Evolutionary conservation across 2,113 vertebrate genomes (phyloP).

Genomic region (Eptesicus fuscus): DNA sequence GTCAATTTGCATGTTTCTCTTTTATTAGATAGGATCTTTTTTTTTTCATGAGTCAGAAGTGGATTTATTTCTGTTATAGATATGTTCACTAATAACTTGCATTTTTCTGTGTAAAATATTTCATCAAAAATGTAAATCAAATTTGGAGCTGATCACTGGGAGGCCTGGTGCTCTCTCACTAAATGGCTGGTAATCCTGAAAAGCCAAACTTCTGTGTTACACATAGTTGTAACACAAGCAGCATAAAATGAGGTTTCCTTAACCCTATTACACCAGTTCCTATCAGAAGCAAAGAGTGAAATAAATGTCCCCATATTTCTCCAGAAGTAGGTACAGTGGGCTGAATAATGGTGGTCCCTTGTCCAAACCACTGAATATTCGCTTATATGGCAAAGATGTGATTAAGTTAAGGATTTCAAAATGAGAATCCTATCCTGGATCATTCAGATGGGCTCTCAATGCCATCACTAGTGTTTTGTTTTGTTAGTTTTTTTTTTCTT

Average conservation of each 20-base stretch:
- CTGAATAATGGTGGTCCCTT: not conserved
- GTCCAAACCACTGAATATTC: not conserved
- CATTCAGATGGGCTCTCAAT: no score
- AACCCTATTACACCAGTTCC: not conserved
- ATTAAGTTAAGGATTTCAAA: not conserved
- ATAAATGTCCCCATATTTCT: not conserved
- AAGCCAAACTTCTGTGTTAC: not conserved
- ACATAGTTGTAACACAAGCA: not conserved
- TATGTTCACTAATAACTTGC: not conserved
- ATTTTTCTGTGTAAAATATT: not conserved
- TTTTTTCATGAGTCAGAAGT: not conserved
- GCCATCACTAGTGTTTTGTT: not conserved
- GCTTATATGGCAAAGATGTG: not conserved
- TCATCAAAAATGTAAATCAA: not conserved
- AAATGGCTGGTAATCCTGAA: not conserved
- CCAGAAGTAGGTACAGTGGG: fast-evolving
- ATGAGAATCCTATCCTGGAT: not conserved
- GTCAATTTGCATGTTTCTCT: no score
- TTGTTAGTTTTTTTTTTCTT: no score
- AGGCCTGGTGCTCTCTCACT: not conserved
- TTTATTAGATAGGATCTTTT: no score
- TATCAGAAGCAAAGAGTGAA: not conserved
- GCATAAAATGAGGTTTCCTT: not conserved
- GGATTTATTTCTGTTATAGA: not conserved
- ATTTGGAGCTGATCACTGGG: not conserved